Evolutionary conservation across 2,888 invertebrate genomes (phyloP), one percentile per base, ranked within the genome.

Genomic region (Ceraclea dissimilis): DNA sequence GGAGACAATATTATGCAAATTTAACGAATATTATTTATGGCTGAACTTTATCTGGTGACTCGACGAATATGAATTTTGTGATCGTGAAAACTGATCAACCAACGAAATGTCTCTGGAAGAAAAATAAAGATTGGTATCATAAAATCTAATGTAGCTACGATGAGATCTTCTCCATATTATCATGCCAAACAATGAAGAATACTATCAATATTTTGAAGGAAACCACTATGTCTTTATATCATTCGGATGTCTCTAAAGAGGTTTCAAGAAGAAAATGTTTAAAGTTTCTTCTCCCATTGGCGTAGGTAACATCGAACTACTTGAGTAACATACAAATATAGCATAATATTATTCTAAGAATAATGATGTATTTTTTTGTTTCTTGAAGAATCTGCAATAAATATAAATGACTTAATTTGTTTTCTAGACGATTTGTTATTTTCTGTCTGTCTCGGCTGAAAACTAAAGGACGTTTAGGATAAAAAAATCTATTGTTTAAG

Each of bases 21-120:
- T 53, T 60, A 60, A 60, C 60, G 62, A 60, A 59, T 54, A 58
- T 60, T 62, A 60, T 62, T 62, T 62, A 62, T 57, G 62, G 56
- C 44, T 43, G 56, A 62, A 62, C 54, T 62, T 62, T 59, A 58
- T 60, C 57, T 59, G 62, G 57, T 59, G 62, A 62, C 59, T 56
- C 60, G 57, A 60, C 55, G 59, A 62, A 62, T 62, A 50, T 56
- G 51, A 20, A 57, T 53, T 56, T 50, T 56, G 57, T 54, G 58
- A 52, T 61, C 59, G 56, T 59, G 59, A 58, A 39, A 55, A 52
- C 57, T 48, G 54, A 59, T 59, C 57, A 48, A 48, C 54, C 58
- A 54, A 51, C 43, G 49, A 51, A 34, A 58, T 58, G 49, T 60
- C 48, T 52, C 48, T 49, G 47, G 18, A 26, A 44, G 56, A 54